These are phyloP conservation scores for Drosophila pruinosa DNA, from an alignment of 1,140 invertebrate species.

Conservation along the genomic window DNA sequence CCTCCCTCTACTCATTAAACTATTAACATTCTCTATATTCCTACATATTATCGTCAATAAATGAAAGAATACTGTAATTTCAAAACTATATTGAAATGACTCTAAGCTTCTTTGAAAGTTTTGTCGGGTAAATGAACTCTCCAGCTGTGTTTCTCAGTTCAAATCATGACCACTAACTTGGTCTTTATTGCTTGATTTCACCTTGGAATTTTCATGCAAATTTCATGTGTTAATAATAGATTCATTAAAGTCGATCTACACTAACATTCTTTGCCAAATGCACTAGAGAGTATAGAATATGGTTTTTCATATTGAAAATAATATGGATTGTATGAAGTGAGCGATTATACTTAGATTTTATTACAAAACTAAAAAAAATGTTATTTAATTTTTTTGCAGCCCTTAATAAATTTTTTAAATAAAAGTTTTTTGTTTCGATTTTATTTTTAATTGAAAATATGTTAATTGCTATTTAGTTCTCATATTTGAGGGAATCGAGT, in stretches of 20 bases:
- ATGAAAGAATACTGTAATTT: too few species aligned
- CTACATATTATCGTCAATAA: not conserved
- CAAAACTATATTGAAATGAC: not conserved
- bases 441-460: not conserved
- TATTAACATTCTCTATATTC: too few species aligned
- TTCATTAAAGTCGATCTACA: slow-evolving; percentile 54
- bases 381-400: too few species aligned
- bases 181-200: slow-evolving; percentile 30
- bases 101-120: slow-evolving; percentile 29
- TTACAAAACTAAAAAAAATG: too few species aligned
- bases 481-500: not conserved
- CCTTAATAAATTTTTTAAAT: not conserved
- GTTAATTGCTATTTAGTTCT: not conserved
- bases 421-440: not conserved
- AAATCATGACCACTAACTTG: slow-evolving; percentile 62
- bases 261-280: not conserved
- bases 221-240: slow-evolving; percentile 67
- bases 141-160: not conserved
- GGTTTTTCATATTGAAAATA: not conserved
- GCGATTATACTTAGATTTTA: too few species aligned
- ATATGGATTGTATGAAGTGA: too few species aligned
- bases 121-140: slow-evolving; percentile 67
- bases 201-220: slow-evolving; percentile 69
- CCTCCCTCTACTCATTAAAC: too few species aligned
- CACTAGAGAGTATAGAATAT: not conserved